Evolutionary conservation across 2,888 invertebrate species (phyloP).

Genomic region (Ophion costatus): DNA sequence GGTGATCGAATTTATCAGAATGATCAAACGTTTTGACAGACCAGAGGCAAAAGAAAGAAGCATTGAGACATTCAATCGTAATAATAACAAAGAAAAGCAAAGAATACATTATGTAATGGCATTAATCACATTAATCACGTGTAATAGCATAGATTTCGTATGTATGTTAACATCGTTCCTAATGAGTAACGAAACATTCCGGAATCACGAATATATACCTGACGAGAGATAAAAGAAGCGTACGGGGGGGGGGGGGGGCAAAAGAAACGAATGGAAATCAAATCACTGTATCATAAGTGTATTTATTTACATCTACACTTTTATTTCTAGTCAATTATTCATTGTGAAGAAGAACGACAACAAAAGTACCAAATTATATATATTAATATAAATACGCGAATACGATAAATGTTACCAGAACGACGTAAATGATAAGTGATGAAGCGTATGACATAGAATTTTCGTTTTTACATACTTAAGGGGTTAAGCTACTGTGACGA

Average conservation of each 20-base stretch:
- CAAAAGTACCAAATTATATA: conserved; percentile 64
- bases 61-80: conserved; percentile 41
- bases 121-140: conserved; percentile 67
- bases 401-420: conserved; percentile 68
- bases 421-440: conserved; percentile 56
- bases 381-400: conserved; percentile 50
- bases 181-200: conserved; percentile 54
- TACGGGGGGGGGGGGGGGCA: not conserved
- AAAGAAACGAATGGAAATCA: conserved; percentile 48
- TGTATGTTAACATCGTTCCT: conserved; percentile 67
- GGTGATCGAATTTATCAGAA: conserved; percentile 45
- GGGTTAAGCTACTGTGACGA: not conserved
- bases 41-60: conserved; percentile 9
- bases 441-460: conserved; percentile 43
- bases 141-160: conserved; percentile 71
- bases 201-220: conserved; percentile 42
- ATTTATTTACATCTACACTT: conserved; percentile 70
- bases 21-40: conserved; percentile 16
- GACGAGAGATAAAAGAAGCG: conserved; percentile 34
- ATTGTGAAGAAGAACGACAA: conserved; percentile 68
- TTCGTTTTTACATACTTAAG: conserved; percentile 38
- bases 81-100: conserved; percentile 6
- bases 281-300: conserved; percentile 71
- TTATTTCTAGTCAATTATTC: conserved; percentile 75
- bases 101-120: conserved; percentile 61